These are phyloP conservation scores for Labia minor DNA, from an alignment of 2,888 invertebrate genomes.

Conservation along the genomic window DNA sequence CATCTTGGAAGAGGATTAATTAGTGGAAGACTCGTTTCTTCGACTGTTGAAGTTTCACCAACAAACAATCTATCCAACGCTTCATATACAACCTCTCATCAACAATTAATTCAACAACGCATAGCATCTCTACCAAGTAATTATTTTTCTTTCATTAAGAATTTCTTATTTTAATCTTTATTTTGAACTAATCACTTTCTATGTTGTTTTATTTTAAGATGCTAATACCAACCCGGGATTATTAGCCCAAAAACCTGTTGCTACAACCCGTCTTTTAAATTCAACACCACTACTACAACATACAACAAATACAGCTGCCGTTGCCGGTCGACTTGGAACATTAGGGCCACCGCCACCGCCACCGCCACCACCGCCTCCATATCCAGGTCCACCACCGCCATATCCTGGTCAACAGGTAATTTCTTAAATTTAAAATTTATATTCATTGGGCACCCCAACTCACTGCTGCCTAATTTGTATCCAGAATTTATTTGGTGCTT, in stretches of 20 bases:
- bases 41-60: conserved; percentile 52
- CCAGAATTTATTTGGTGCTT: conserved; percentile 16
- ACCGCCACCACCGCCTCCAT: conserved; percentile 61
- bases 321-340: background rate
- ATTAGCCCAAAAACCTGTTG: conserved; percentile 18
- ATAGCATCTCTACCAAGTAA: conserved; percentile 34
- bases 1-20: conserved; percentile 43
- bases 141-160: background rate
- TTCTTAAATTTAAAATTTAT: conserved; percentile 25
- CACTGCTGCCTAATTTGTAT: conserved; percentile 19
- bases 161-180: too few species aligned
- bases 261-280: conserved; percentile 22
- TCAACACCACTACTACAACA: conserved; percentile 20
- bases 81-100: conserved; percentile 32
- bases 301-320: conserved; percentile 8
- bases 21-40: conserved; percentile 43
- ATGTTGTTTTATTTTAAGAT: too few species aligned
- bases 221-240: conserved; percentile 34
- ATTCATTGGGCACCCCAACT: conserved; percentile 29
- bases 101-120: conserved; percentile 33
- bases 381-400: conserved; percentile 59
- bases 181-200: too few species aligned
- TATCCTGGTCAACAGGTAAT: conserved; percentile 43
- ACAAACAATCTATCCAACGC: conserved; percentile 22
- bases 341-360: conserved; percentile 23